Base-by-base conservation (phyloP, 2,888 invertebrate genomes). In the Octonoba sinensis region DNA sequence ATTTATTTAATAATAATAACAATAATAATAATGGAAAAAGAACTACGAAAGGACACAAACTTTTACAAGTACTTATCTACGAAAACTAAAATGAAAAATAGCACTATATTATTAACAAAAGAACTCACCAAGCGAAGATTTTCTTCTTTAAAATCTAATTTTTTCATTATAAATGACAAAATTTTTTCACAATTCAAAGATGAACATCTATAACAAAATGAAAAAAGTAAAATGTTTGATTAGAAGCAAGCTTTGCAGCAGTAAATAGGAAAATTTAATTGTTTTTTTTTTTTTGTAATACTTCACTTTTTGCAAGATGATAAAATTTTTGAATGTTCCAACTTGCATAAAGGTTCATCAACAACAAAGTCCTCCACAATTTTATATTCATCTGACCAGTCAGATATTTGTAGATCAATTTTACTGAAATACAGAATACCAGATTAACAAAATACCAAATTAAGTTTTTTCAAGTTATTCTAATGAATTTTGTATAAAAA, bases 161-260 rank as follows among this genome's bases (percentile, higher is more conserved):
- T 82, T 62, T 71, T 59, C n/a, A 76, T n/a, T 22, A 70, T 22
- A 36, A 77, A 77, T 15, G 24, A 15, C n/a, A 82, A 56, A 15
- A 82, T 60, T 54, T 82, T 66, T 46, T 82, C 82, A 67, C 82
- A 82, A 36, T 82, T 82, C 36, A 82, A 72, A 59, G 51, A 67
- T 2, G 72, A 60, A 56, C 82, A 76, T 13, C 82, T 82, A 18
- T 16, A 73, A 79, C 18, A 44, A 27, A 57, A 18, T 46, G 18
- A 36, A 20, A 12, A 54, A 6, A 72, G 44, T 12, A 8, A 18
- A 66, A 54, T 6, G n/a, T 54, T 18, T 18, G 6, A 12, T 54
- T 16, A 54, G 8, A 27, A 2, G 8, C 11, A 36, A 36, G n/a
- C n/a, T n/a, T n/a, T n/a, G n/a, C n/a, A n/a, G n/a, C n/a, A n/a